Evolutionary conservation across 2,888 invertebrate species (phyloP).

Genomic region (Trissolcus brochymenae): DNA sequence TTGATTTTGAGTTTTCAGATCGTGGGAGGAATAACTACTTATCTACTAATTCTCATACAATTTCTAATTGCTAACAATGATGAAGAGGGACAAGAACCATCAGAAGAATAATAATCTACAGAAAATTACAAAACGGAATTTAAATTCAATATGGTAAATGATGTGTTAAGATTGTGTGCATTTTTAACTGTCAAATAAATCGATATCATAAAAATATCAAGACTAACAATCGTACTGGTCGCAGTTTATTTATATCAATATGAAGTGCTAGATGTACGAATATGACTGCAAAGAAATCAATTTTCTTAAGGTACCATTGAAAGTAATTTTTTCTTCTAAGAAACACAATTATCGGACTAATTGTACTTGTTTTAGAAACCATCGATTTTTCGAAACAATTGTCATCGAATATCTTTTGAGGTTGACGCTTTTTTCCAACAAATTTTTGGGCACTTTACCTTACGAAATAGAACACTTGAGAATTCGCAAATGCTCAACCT

Average conservation of each 20-base stretch:
- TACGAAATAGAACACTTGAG: background rate
- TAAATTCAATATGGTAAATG: no score
- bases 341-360: background rate
- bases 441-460: background rate
- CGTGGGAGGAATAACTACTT: slow-evolving; percentile 66
- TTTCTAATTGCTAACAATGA: slow-evolving; percentile 59
- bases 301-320: slow-evolving; percentile 4
- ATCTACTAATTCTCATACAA: slow-evolving; percentile 67
- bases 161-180: no score
- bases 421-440: background rate
- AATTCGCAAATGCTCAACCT: background rate
- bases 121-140: no score
- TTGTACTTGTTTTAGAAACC: slow-evolving; percentile 15
- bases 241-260: no score
- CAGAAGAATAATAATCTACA: no score
- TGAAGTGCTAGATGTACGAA: background rate
- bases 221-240: no score
- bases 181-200: no score
- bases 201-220: no score
- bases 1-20: slow-evolving; percentile 60
- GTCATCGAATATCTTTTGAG: background rate
- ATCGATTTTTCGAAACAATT: slow-evolving; percentile 4
- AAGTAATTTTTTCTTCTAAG: background rate
- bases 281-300: background rate
- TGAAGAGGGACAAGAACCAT: background rate